These are phyloP conservation scores for Speoplatyrhinus poulsoni DNA, from an alignment of 2,113 vertebrate species.

Conservation along the genomic window DNA sequence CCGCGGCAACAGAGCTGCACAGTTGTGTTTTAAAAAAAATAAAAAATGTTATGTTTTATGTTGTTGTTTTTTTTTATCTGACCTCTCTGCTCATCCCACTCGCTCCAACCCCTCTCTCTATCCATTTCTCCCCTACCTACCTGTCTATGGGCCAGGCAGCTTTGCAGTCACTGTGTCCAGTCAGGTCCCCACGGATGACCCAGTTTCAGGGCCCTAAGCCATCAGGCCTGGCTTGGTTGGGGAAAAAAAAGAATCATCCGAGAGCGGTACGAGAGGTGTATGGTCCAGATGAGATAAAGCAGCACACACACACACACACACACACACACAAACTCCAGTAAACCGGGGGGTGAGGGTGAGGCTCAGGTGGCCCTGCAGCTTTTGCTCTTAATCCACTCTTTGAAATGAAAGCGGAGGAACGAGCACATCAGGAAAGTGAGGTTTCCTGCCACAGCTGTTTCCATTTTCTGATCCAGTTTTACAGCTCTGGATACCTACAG, in stretches of 20 bases:
- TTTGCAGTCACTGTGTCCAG: slow-evolving; percentile 36
- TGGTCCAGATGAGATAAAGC: slow-evolving; percentile 69
- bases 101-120: slow-evolving; percentile 19
- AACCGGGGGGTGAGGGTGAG: background rate
- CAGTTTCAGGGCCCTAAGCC: slow-evolving; percentile 62
- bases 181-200: slow-evolving; percentile 59
- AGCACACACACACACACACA: slow-evolving; percentile 20
- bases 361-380: slow-evolving; percentile 27
- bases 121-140: slow-evolving; percentile 33
- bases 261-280: slow-evolving; percentile 62
- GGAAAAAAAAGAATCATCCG: slow-evolving; percentile 29
- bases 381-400: slow-evolving; percentile 64
- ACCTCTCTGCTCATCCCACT: slow-evolving; percentile 46
- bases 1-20: slow-evolving; percentile 41
- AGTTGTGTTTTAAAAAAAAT: slow-evolving; percentile 29
- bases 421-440: too few relatives aligned
- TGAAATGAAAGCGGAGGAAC: slow-evolving; percentile 54
- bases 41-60: slow-evolving; percentile 47
- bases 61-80: slow-evolving; percentile 31
- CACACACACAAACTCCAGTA: slow-evolving; percentile 22
- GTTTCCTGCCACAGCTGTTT: background rate
- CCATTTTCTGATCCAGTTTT: too few relatives aligned
- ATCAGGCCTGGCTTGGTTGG: slow-evolving; percentile 52
- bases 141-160: slow-evolving; percentile 44
- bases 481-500: too few relatives aligned